Base-by-base conservation (phyloP, 2,113 vertebrate species). In the Esox niger region DNA sequence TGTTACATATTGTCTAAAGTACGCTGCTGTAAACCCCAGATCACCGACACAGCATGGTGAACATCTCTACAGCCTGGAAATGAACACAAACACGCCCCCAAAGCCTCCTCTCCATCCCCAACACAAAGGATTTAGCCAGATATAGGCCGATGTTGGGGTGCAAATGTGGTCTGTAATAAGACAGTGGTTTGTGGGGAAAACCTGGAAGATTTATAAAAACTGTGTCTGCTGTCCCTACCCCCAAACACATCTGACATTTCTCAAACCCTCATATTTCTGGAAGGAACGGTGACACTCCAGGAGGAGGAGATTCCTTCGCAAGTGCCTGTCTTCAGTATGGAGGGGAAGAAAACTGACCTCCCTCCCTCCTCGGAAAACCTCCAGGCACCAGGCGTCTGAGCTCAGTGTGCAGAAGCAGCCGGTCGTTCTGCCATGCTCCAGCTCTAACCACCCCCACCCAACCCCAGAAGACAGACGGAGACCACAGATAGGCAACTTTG, bases 351-450 rank as follows among this genome's bases (percentile, higher is more conserved):
- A 64, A 69, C n/a, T n/a, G n/a, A 68, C 35, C 56, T 46, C 62
- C 66, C 76, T 79, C 76, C 62, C 66, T 85, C 83, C 82, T 86
- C 84, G 77, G 83, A 82, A 90, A 91, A 90, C 82, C 77, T 75
- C 46, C 79, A 85, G 81, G 78, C 83, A 82, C 86, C 84, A 85
- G 86, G 83, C 71, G 70, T 79, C 58, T 71, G 74, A 77, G 69
- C 77, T 79, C 88, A 88, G 87, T 88, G 74, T 70, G 79, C 65
- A 69, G 66, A 76, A 81, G 83, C 69, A 77, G 80, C 78, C 79
- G 43, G 83, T 79, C 87, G 77, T 76, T 86, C 74, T 86, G 86
- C 74, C 82, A 87, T 91, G 90, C 69, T 67, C 73, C 80, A 78
- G 69, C 77, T 73, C 49, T 54, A 25, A 54, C 23, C 23, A 9